phyloP scores from a whole-genome alignment of 2,797 vertebrate genomes.

The Chelon labrosus region DNA sequence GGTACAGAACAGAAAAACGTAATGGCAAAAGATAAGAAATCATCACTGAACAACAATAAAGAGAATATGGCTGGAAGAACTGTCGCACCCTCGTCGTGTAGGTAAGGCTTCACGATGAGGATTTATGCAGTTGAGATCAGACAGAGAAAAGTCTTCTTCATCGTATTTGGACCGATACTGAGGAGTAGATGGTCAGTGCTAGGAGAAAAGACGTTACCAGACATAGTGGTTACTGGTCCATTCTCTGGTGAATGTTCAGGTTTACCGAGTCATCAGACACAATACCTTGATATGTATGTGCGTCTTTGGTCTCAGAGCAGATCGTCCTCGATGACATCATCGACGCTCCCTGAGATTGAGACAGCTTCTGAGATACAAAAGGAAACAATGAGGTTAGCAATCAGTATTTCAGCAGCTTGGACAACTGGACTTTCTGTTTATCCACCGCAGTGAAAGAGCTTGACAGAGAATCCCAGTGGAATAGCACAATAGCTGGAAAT shows the following conservation, averaged over 20 bases:
- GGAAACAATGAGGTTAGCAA: slow-evolving; percentile 4
- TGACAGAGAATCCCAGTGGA: background rate
- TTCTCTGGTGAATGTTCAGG: slow-evolving; percentile 2
- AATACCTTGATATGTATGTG: slow-evolving; percentile 32
- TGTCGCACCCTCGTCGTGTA: slow-evolving; percentile 21
- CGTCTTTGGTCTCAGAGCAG: slow-evolving; percentile 77
- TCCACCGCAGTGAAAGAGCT: background rate
- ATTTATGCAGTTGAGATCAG: slow-evolving; percentile 38
- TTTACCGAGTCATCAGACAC: background rate
- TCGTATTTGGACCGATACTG: slow-evolving; percentile 39
- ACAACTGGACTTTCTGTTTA: background rate
- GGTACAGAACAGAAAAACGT: slow-evolving; percentile 40
- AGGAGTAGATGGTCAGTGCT: slow-evolving; percentile 56
- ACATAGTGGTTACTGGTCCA: background rate
- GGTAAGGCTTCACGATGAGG: slow-evolving; percentile 64
- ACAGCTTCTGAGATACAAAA: slow-evolving; percentile 78
- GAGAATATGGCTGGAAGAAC: slow-evolving; percentile 56
- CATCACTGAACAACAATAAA: slow-evolving; percentile 18
- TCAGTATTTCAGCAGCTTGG: background rate
- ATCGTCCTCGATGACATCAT: slow-evolving; percentile 82
- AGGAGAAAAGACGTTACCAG: slow-evolving; percentile 23
- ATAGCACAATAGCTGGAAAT: background rate
- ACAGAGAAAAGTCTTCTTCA: slow-evolving; percentile 41
- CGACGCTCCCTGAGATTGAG: slow-evolving; percentile 87
- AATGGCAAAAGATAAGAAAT: slow-evolving; percentile 35